phyloP scores from a whole-genome alignment of 2,113 vertebrate genomes.

The human (Homo sapiens) region DNA sequence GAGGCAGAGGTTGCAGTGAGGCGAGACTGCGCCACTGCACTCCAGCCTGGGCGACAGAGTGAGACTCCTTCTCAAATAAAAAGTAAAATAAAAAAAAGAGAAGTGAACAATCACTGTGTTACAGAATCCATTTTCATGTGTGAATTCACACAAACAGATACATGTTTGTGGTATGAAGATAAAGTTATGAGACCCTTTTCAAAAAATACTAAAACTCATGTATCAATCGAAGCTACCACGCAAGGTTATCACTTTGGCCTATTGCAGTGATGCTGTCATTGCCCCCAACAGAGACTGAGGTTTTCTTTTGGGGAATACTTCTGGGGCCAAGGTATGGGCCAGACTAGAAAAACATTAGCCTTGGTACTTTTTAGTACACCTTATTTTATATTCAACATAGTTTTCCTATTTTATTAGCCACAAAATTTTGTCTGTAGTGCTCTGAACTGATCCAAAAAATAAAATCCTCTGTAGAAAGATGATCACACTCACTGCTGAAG shows the following conservation, averaged over 20 bases:
- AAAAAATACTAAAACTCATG: neutral
- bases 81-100: no score
- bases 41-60: no score
- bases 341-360: neutral
- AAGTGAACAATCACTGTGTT: neutral
- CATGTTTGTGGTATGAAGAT: neutral
- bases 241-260: neutral
- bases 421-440: neutral
- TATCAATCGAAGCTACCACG: neutral
- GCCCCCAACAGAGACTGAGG: neutral
- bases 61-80: no score
- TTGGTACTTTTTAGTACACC: neutral
- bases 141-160: neutral
- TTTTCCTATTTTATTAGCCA: neutral
- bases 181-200: neutral
- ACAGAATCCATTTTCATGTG: neutral
- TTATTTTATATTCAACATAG: constrained; percentile 36
- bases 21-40: no score
- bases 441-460: neutral
- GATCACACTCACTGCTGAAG: neutral
- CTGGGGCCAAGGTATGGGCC: neutral
- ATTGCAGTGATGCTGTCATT: neutral
- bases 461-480: neutral
- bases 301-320: neutral
- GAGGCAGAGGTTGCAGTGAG: no score